These are phyloP conservation scores for Paralichthys olivaceus DNA, from an alignment of 2,113 vertebrate species.

Conservation along the genomic window DNA sequence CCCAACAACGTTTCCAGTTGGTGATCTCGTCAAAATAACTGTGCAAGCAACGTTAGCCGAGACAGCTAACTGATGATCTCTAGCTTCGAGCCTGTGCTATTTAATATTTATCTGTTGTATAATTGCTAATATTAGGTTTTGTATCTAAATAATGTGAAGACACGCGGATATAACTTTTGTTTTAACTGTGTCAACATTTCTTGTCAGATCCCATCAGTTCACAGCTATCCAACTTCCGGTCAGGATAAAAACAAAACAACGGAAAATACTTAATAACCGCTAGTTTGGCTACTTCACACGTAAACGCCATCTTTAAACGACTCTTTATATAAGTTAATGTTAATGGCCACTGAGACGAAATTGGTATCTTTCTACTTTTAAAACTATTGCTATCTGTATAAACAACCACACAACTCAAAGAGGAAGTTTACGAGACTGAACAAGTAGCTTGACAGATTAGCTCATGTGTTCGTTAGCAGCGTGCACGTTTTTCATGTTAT, in stretches of 20 bases:
- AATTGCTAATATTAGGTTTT: not conserved
- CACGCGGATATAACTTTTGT: conserved; percentile 19
- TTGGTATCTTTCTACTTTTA: not conserved
- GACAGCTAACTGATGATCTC: not conserved
- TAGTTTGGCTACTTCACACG: too few species aligned
- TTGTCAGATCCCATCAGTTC: not conserved
- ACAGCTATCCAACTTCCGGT: conserved; percentile 27
- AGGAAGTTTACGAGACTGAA: not conserved
- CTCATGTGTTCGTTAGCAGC: too few species aligned
- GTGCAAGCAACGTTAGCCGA: conserved; percentile 9
- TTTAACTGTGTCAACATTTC: not conserved
- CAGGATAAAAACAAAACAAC: conserved; percentile 8
- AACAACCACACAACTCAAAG: too few species aligned
- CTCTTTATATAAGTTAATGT: too few species aligned
- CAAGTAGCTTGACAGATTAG: not conserved
- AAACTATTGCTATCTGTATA: not conserved
- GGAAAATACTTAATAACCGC: not conserved
- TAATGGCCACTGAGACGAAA: not conserved
- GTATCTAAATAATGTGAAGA: not conserved
- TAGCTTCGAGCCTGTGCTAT: not conserved
- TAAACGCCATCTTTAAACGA: too few species aligned
- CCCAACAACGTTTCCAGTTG: too few species aligned
- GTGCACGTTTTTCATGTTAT: too few species aligned
- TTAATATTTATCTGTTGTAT: not conserved
- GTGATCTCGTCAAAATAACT: not conserved